Base-by-base conservation (phyloP, 2,888 invertebrate species). In the Agrochola lota region DNA sequence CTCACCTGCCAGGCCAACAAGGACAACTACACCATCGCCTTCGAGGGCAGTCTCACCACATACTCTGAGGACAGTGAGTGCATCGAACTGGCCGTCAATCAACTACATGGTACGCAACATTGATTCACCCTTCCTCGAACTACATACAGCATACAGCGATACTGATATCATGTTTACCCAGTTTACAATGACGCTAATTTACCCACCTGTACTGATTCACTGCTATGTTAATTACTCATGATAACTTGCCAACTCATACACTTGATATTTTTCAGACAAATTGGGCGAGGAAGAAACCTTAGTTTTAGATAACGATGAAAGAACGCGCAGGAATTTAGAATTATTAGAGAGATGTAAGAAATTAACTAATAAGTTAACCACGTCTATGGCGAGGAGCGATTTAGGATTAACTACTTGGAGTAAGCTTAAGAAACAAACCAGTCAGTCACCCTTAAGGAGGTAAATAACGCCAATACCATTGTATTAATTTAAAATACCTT, bases 21-120 rank as follows among this genome's bases (percentile, higher is more conserved):
- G 97, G 98, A 99, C 95, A 99, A 99, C 96, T 99, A 99, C 94
- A 99, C 99, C 85, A 99, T 99, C 91, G 99, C 99, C 87, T 99
- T 99, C 91, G 99, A 99, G 96, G 99, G 99, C 91, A 98, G 98
- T 91, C 97, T 98, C 89, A 98, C 98, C 86, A 98, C 98, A 97
- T 98, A 98, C 94, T 98, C 98, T 74, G 98, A 98, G 95, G 98
- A 98, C 93, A 98, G 98, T 92, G 98, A 98, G 95, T 98, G 98
- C 94, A 97, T 91, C 86, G 96, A 96, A 93, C 90, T 93, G 80
- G 93, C 95, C 94, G 96, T 96, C 96, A 96, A 95, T 96, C 95
- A 96, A 94, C 96, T 93, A 95, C 95, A 95, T 96, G 96, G 96
- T 96, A 92, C 43, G 87, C 78, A 78, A 63, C 69, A 74, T 78